Percentiles rank a stretch among this genome's conserved stretches.
Conservation (phyloP, 2,888 invertebrate genomes). For the Monopis laevigella region DNA sequence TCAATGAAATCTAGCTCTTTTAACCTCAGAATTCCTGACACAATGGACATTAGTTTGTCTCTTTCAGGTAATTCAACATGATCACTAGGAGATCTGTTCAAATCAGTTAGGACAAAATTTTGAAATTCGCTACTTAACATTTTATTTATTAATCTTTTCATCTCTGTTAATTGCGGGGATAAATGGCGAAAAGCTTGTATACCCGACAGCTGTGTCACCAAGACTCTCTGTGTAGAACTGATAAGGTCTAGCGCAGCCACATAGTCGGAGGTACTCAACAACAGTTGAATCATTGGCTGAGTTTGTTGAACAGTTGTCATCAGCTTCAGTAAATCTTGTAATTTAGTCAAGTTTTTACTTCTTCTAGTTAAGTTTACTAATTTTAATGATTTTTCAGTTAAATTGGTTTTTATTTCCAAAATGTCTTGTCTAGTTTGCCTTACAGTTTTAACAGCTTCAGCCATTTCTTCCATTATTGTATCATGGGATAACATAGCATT, state of each 20-base stretch:
- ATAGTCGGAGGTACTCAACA: constrained; percentile 95
- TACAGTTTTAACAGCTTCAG: constrained; percentile 81
- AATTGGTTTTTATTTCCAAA: constrained; percentile 77
- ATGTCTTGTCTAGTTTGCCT: constrained; percentile 78
- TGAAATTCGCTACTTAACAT: constrained; percentile 97
- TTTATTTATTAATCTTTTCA: constrained; percentile 94
- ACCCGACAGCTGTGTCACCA: constrained; percentile 89
- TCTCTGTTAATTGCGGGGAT: constrained; percentile 94
- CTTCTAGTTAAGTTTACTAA: constrained; percentile 77
- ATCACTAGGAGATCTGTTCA: constrained; percentile 80
- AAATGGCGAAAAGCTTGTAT: constrained; percentile 96
- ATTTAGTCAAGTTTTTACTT: constrained; percentile 70
- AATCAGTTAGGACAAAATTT: constrained; percentile 88
- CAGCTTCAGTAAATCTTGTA: constrained; percentile 81
- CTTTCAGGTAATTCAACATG: constrained; percentile 74
- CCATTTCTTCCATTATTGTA: constrained; percentile 94
- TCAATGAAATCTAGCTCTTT: constrained; percentile 90
- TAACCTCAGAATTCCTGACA: constrained; percentile 89
- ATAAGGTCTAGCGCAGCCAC: constrained; percentile 97
- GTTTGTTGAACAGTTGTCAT: constrained; percentile 98
- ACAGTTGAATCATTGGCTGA: constrained; percentile 94
- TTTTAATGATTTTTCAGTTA: constrained; percentile 83
- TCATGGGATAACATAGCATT: constrained; percentile 99
- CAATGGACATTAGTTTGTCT: constrained; percentile 87
- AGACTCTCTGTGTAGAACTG: constrained; percentile 93